These are phyloP conservation scores for Aricia artaxerxes DNA, from an alignment of 2,888 invertebrate genomes.

Conservation along the genomic window DNA sequence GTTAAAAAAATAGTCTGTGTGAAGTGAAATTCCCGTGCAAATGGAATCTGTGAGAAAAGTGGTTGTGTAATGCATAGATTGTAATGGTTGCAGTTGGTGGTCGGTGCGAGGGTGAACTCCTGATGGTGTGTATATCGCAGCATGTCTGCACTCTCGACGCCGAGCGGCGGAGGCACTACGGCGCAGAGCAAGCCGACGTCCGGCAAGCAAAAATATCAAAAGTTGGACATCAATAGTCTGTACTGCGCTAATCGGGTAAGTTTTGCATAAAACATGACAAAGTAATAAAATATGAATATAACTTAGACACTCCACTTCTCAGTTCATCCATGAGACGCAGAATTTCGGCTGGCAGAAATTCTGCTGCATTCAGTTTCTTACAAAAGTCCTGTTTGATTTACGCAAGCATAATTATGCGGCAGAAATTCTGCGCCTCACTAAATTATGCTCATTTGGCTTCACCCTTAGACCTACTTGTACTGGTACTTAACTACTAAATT, in stretches of 20 bases:
- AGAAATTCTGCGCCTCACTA: too few species aligned
- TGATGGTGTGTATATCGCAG: constrained; percentile 96
- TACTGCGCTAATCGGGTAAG: constrained; percentile 93
- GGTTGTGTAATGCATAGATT: constrained; percentile 50
- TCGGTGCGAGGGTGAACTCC: constrained; percentile 75
- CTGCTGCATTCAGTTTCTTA: too few species aligned
- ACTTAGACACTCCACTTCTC: not conserved
- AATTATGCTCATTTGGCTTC: too few species aligned
- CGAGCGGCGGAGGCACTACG: constrained; percentile 82
- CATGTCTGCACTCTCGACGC: constrained; percentile 97
- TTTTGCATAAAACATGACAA: constrained; percentile 44
- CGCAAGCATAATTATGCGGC: too few species aligned
- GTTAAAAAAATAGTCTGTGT: constrained; percentile 32
- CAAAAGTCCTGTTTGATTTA: too few species aligned
- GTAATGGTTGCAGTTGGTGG: constrained; percentile 75
- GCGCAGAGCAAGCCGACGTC: constrained; percentile 80
- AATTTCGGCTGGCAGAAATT: too few species aligned
- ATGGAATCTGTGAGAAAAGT: constrained; percentile 51
- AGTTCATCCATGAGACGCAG: not conserved
- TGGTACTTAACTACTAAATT: not conserved
- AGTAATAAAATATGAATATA: not conserved
- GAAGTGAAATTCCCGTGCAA: constrained; percentile 36
- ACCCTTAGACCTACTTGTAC: not conserved
- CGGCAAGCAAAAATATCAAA: constrained; percentile 97
- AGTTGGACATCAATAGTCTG: constrained; percentile 98